phyloP scores from a whole-genome alignment of 2,113 vertebrate genomes.

The Epinephelus moara region DNA sequence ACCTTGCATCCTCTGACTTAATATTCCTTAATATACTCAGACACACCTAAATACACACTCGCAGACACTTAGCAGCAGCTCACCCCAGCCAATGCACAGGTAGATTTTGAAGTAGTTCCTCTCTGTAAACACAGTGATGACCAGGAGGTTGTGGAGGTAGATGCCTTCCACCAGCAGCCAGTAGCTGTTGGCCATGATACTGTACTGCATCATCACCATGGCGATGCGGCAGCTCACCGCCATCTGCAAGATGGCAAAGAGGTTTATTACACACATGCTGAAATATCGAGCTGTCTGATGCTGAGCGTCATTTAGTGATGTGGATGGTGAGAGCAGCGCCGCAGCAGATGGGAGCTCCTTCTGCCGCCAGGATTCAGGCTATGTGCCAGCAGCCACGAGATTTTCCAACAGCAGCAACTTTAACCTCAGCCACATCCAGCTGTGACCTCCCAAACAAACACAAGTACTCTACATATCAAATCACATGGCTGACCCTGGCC shows the following conservation, averaged over 20 bases:
- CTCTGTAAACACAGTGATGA: slow-evolving; percentile 93
- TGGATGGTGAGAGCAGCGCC: neutral
- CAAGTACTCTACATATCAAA: neutral
- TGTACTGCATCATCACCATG: slow-evolving; percentile 98
- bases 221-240: slow-evolving; percentile 92
- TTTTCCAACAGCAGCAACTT: neutral
- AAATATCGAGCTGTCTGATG: neutral
- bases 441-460: slow-evolving; percentile 17
- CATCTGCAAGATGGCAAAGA: slow-evolving; percentile 80
- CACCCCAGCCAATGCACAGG: slow-evolving; percentile 97
- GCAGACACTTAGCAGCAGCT: slow-evolving; percentile 68
- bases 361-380: slow-evolving; percentile 2
- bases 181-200: slow-evolving; percentile 97
- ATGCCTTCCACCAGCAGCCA: slow-evolving; percentile 98
- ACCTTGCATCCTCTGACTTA: neutral
- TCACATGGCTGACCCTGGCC: neutral
- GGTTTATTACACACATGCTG: neutral
- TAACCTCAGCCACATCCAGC: slow-evolving; percentile 7
- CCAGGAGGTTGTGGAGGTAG: slow-evolving; percentile 96
- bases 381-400: neutral
- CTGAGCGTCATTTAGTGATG: slow-evolving; percentile 1
- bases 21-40: neutral
- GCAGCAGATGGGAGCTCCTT: slow-evolving; percentile 41
- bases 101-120: slow-evolving; percentile 95
- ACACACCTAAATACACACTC: neutral